phyloP scores from a whole-genome alignment of 2,113 vertebrate species.

The Prionailurus bengalensis region DNA sequence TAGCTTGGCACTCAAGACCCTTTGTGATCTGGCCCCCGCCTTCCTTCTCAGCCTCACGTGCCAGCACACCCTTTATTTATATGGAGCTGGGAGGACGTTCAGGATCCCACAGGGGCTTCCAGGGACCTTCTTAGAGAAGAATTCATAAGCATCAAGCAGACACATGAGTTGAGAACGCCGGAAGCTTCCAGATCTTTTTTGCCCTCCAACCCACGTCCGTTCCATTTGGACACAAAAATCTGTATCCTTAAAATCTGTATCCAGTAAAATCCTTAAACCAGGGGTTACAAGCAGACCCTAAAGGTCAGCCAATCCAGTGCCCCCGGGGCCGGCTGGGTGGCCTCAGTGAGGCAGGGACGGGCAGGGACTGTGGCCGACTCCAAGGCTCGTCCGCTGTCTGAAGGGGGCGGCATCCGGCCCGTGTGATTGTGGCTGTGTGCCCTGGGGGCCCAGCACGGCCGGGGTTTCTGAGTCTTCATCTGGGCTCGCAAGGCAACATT shows the following conservation, averaged over 20 bases:
- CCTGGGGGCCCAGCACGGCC: neutral
- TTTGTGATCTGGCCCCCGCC: neutral
- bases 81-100: neutral
- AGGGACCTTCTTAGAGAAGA: neutral
- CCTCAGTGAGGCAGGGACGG: neutral
- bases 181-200: neutral
- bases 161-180: neutral
- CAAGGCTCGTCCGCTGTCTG: rapidly evolving
- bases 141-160: neutral
- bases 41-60: neutral
- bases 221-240: neutral
- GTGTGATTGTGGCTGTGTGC: rapidly evolving
- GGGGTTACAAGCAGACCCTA: neutral
- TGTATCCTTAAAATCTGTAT: neutral
- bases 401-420: neutral
- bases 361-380: neutral
- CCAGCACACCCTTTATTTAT: neutral
- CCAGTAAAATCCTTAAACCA: neutral
- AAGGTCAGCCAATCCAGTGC: neutral
- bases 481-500: neutral
- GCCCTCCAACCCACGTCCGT: neutral
- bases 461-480: neutral
- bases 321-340: neutral
- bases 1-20: neutral
- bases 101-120: neutral